Evolutionary conservation across 2,888 invertebrate genomes (phyloP), one percentile per base, ranked within the genome.

Genomic region (Ornithoptera alexandrae): DNA sequence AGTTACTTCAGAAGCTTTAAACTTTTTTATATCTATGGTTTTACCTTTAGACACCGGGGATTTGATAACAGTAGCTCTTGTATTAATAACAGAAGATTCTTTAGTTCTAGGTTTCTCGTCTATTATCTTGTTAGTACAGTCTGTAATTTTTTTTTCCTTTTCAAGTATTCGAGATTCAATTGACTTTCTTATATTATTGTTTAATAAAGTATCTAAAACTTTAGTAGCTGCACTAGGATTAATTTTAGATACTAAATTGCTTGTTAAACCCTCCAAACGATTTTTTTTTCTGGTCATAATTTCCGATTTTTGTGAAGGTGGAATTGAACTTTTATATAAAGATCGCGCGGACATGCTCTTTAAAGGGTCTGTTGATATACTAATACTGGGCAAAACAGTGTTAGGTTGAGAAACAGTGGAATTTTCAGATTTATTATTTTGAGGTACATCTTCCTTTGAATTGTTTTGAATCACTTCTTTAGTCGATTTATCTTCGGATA

Each of bases 231-330:
- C 90, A 80, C 91, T 92, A 62, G 88, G 93, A 82, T 90, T 93
- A 72, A 94, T 94, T 88, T 94, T 94, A 36, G 94, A 93, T 20
- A 94, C 94, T 68, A 94, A 84, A 82, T 93, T 94, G 72, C 93
- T 93, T 12, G 94, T 93, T 70, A 94, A 82, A 46, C 94, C 94
- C 83, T 94, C 95, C 20, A 94, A 83, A 76, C 94, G 93, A 75
- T 94, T 94, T 75, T 95, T 94, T 80, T 95, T 95, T 46, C 94
- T 88, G 1, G 94, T 94, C 86, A 94, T 94, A 72, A 94, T 93
- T 84, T 94, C 93, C 0, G 90, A 92, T 78, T 92, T 93, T 76
- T 93, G 93, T 1, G 92, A 89, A 18, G 92, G 89, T 58, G 88
- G 90, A 74, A 92, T 89, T 4, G 89, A 83, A 78, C 91, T 92